phyloP scores from a whole-genome alignment of 2,888 invertebrate species.

The Cheilosia grossa region DNA sequence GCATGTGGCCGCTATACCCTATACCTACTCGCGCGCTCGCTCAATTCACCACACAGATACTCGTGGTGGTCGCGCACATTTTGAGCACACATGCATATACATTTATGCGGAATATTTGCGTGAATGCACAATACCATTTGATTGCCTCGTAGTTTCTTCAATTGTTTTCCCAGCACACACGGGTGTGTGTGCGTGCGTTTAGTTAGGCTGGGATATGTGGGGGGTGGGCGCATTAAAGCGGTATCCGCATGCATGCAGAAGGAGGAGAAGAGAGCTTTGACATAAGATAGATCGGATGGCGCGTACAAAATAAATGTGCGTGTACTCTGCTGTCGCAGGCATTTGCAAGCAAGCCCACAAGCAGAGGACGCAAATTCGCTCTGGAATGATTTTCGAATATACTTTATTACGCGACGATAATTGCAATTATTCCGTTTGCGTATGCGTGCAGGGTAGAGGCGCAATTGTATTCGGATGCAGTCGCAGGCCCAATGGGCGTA shows the following conservation, averaged over 20 bases:
- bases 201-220: conserved; percentile 17
- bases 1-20: conserved; percentile 47
- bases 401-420: conserved; percentile 72
- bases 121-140: conserved; percentile 73
- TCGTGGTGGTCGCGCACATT: conserved; percentile 45
- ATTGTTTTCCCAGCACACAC: conserved; percentile 61
- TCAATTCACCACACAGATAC: conserved; percentile 66
- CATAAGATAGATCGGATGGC: conserved; percentile 71
- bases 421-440: conserved; percentile 73
- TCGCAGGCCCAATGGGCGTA: conserved; percentile 69
- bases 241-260: neutral
- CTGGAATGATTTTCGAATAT: conserved; percentile 64
- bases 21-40: conserved; percentile 60
- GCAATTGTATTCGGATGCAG: conserved; percentile 65
- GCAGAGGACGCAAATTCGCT: conserved; percentile 63
- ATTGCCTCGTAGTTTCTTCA: conserved; percentile 64
- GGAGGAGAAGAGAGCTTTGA: conserved; percentile 55
- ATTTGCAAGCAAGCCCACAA: conserved; percentile 30
- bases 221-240: neutral
- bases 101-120: conserved; percentile 69
- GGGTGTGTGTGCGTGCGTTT: conserved; percentile 27
- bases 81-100: conserved; percentile 42
- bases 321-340: conserved; percentile 55
- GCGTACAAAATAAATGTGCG: conserved; percentile 73
- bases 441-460: conserved; percentile 53